Conservation (phyloP, 2,113 vertebrate genomes). For the Colius striatus region DNA sequence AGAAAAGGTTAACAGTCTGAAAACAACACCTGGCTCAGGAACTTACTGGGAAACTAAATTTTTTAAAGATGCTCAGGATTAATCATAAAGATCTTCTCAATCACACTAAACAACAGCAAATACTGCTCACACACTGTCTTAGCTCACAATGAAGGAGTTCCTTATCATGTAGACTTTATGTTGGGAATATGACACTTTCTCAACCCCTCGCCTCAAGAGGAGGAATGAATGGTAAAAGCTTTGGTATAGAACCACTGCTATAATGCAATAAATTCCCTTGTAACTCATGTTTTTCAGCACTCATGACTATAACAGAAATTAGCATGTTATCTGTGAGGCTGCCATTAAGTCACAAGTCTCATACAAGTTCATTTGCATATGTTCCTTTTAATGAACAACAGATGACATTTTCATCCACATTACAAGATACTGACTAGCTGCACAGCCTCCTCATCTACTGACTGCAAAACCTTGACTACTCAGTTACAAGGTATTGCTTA, state of each 20-base stretch:
- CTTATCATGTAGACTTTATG: neutral
- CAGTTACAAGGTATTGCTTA: neutral
- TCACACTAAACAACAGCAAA: neutral
- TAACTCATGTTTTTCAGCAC: neutral
- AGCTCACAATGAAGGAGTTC: neutral
- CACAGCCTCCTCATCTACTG: neutral
- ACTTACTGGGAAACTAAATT: neutral
- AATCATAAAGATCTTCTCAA: neutral
- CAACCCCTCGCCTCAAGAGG: neutral
- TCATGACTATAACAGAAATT: slow-evolving; percentile 16
- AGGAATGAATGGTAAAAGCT: neutral
- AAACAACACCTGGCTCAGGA: neutral
- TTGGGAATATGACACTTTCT: neutral
- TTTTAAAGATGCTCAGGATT: neutral
- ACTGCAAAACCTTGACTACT: neutral
- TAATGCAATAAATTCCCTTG: neutral
- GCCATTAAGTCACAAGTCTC: slow-evolving; percentile 4
- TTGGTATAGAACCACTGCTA: neutral
- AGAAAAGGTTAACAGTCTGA: neutral
- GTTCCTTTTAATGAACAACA: neutral
- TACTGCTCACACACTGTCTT: neutral
- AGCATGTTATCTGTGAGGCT: slow-evolving; percentile 7
- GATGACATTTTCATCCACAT: neutral
- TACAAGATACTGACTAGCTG: neutral
- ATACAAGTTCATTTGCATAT: neutral